Evolutionary conservation across 2,797 vertebrate species (phyloP), one percentile per base, ranked within the genome.

Genomic region (Sebastes hopkinsi): DNA sequence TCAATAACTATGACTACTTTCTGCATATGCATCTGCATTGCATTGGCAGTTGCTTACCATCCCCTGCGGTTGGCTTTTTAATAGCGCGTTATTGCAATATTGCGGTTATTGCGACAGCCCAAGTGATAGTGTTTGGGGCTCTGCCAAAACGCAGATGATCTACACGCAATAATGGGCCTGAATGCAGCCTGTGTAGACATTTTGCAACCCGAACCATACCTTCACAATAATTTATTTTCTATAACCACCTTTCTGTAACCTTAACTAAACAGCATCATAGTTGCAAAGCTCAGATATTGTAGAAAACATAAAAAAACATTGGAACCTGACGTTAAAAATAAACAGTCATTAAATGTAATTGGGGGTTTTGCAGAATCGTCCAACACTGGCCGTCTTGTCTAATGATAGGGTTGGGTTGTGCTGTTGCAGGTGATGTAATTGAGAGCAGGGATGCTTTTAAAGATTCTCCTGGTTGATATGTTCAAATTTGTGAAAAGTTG

Each of bases 251-350:
- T 16, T 68, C 20, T 54, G 0, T 66, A 10, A 66, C 42, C 42
- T 46, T 46, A 46, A 18, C 0, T 20, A 46, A 0, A 8, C 3
- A 8, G 42, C 42, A 46, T 18, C 42, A 0, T 8, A 8, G 16
- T 46, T 46, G 42, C 42, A 18, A 46, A 18, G 16, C 42, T 46
- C 42, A 46, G 42, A 46, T 46, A 46, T 46, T 46, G 42, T 46
- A 46, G 42, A 46, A 46, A 46, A 46, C 38, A 38, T 38, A 13
- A 38, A 38, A 38, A 36, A 36, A 36, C 18, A 52, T 0, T n/a
- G 50, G 50, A 0, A 52, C 20, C 20, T 20, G 50, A 10, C 4
- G 16, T 46, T 46, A 46, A 46, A 42, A 20, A 46, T 46, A 46
- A 46, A 46, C 42, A 46, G 34, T 42, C 64, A 25, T 66, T 66